A percentile compares a stretch with the other conserved stretches of the same genome.
Conservation (phyloP, 2,797 vertebrate genomes). For the Varecia variegata region DNA sequence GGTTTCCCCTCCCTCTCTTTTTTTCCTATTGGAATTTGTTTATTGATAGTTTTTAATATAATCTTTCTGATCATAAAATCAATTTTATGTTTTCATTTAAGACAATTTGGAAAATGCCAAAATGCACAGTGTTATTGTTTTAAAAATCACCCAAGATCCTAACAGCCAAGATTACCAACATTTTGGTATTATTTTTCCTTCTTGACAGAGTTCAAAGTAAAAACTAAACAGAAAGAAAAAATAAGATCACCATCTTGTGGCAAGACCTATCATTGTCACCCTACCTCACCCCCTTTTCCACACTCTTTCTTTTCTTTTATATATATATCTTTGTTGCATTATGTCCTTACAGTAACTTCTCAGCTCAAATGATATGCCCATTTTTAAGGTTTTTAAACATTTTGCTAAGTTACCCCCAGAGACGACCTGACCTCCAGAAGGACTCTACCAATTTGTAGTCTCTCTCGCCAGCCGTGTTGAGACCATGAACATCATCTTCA, state of each 20-base stretch:
- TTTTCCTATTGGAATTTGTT: not conserved
- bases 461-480: not conserved
- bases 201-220: not conserved
- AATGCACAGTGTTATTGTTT: not conserved
- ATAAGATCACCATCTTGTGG: not conserved
- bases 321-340: not conserved
- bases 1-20: not conserved
- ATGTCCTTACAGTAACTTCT: not conserved
- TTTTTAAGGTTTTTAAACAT: slow-evolving; percentile 7
- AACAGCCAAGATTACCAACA: not conserved
- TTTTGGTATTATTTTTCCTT: slow-evolving; percentile 10
- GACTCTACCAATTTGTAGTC: not conserved
- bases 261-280: not conserved
- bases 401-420: not conserved
- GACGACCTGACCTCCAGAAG: not conserved
- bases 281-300: not conserved
- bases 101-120: not conserved
- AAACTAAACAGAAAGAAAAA: not conserved
- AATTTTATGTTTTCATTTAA: not conserved
- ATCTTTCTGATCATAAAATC: not conserved
- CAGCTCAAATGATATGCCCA: not conserved
- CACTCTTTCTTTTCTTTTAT: not conserved
- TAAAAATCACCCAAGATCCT: not conserved
- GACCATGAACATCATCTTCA: not conserved
- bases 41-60: not conserved